phyloP scores from a whole-genome alignment of 1,140 invertebrate genomes.

The Drosophila varians region DNA sequence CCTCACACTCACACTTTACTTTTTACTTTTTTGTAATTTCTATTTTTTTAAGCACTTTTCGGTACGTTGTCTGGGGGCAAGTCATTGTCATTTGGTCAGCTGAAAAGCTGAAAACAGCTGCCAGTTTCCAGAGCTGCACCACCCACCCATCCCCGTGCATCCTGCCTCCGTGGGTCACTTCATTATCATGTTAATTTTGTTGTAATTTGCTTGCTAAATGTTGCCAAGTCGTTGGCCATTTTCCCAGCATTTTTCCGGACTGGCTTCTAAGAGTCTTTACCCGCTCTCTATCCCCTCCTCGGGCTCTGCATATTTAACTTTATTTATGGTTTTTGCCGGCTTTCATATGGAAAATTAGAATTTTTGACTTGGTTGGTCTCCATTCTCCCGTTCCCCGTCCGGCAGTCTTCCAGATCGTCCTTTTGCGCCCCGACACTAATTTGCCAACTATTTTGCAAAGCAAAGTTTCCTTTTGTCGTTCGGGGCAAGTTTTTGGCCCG shows the following conservation, averaged over 20 bases:
- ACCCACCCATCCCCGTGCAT: background rate
- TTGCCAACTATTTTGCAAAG: conserved; percentile 71
- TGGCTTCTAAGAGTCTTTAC: conserved; percentile 22
- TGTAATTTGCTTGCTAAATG: conserved; percentile 82
- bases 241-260: conserved; percentile 62
- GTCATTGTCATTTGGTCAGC: conserved; percentile 80
- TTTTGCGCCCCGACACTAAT: conserved; percentile 43
- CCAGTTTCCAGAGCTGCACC: conserved; percentile 52
- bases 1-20: background rate
- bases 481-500: conserved; percentile 54
- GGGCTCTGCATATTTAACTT: conserved; percentile 70
- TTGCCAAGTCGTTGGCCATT: conserved; percentile 77
- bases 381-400: too few relatives aligned
- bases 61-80: conserved; percentile 48
- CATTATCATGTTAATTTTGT: conserved; percentile 83
- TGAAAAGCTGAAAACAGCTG: conserved; percentile 65
- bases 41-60: conserved; percentile 50
- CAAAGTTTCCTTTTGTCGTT: conserved; percentile 74
- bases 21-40: conserved; percentile 24
- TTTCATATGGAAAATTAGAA: conserved; percentile 81
- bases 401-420: too few relatives aligned
- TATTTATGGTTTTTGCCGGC: conserved; percentile 75
- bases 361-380: conserved; percentile 51
- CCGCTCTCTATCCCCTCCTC: background rate
- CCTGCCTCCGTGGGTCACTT: conserved; percentile 43